A percentile compares a stretch with the other conserved stretches of the same genome.
Conservation (phyloP, 53 echinoderm and acorn worm species). For the Arbacia lixula region DNA sequence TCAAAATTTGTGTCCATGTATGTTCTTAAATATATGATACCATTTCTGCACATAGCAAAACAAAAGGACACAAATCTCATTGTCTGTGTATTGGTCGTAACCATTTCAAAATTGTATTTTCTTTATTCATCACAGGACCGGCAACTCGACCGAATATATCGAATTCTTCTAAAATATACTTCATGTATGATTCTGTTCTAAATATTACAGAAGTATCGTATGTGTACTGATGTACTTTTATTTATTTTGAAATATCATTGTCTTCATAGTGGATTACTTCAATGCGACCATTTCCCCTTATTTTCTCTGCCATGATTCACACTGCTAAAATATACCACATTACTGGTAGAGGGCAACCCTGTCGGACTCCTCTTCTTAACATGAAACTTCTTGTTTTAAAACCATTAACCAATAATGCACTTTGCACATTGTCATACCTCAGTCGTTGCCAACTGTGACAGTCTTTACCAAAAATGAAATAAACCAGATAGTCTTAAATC, state of each 20-base stretch:
- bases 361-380: not conserved
- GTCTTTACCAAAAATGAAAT: too few relatives aligned
- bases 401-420: too few relatives aligned
- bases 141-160: not conserved
- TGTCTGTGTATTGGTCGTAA: not conserved
- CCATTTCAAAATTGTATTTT: not conserved
- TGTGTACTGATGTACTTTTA: conserved; percentile 5
- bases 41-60: not conserved
- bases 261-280: not conserved
- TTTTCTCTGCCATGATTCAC: not conserved
- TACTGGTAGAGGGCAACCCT: not conserved
- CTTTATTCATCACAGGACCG: conserved; percentile 11
- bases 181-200: not conserved
- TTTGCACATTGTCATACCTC: too few relatives aligned
- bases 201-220: conserved; percentile 3
- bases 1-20: not conserved
- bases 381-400: too few relatives aligned
- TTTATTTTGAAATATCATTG: not conserved
- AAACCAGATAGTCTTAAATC: too few relatives aligned
- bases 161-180: conserved; percentile 14
- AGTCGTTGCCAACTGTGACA: too few relatives aligned
- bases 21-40: not conserved
- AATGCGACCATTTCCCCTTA: conserved; percentile 1
- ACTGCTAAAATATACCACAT: not conserved
- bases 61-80: not conserved